Base-by-base conservation (phyloP, 2,797 vertebrate genomes). In the Iguana delicatissima region DNA sequence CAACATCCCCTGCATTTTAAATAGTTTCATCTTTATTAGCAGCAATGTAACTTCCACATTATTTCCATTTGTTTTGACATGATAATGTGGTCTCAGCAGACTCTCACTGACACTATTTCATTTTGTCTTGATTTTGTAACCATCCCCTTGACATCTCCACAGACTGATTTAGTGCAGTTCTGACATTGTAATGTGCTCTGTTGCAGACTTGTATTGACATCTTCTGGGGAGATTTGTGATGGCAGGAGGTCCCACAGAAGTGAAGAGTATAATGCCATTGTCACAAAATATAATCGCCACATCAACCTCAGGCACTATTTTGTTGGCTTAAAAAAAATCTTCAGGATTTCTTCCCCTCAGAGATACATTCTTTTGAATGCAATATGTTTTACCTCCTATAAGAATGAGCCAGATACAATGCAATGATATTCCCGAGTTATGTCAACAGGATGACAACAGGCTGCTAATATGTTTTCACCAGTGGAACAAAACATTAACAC, bases 171-270 rank as follows among this genome's bases (percentile, higher is more conserved):
- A 89, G 35, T 88, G 91, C 92, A 80, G 24, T 64, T 92, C 95
- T 95, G 46, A 91, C 64, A 91, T 73, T 91, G 50, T 84, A 94
- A 64, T 88, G 4, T 77, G 74, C 88, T 95, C 90, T 93, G 26
- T 90, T 77, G 74, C 62, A 94, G 91, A 86, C 92, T 79, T 93
- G n/a, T 38, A 93, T 89, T 96, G 93, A 95, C 89, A 96, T 94
- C 90, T 96, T 96, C 91, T 92, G 92, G 94, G 80, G 91, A 94
- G 94, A 91, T 92, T 79, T 87, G 55, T 90, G 89, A 95, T 93
- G 92, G 46, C 84, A 94, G 76, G 88, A 92, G 85, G 16, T 18
- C 42, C 10, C 62, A 90, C 32, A 50, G 29, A 91, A 90, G 1
- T 62, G 86, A 93, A 87, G 72, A 55, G 35, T 16, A 90, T 93